Conservation (phyloP, 1,140 invertebrate species). For the Maconellicoccus hirsutus region DNA sequence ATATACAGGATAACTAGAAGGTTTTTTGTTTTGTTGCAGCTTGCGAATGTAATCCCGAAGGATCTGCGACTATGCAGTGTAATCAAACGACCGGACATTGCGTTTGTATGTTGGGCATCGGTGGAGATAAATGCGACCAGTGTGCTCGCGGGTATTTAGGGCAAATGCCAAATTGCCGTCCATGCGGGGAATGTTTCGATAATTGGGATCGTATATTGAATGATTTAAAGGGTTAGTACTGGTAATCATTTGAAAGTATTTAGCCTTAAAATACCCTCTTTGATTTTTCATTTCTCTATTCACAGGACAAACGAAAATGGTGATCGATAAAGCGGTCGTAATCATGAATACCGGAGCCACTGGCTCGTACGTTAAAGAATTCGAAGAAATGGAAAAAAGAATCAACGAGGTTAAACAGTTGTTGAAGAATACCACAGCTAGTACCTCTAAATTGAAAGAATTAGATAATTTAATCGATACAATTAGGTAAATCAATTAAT, state of each 20-base stretch:
- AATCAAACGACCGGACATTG: constrained; percentile 76
- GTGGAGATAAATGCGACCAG: constrained; percentile 86
- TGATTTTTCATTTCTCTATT: not conserved
- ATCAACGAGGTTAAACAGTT: constrained; percentile 63
- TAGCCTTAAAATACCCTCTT: not conserved
- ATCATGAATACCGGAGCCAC: constrained; percentile 87
- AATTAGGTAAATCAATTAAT: constrained; percentile 39
- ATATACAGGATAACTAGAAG: too few relatives aligned
- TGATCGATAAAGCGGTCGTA: constrained; percentile 73
- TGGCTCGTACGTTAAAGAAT: constrained; percentile 87
- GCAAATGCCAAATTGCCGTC: constrained; percentile 71
- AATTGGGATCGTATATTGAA: constrained; percentile 90
- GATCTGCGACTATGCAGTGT: constrained; percentile 76
- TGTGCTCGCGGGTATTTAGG: constrained; percentile 92
- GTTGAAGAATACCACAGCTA: constrained; percentile 61
- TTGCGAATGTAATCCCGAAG: constrained; percentile 80
- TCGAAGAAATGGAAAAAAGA: constrained; percentile 77
- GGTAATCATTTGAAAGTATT: not conserved
- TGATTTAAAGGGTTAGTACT: constrained; percentile 45
- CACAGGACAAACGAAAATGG: constrained; percentile 49
- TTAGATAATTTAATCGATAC: constrained; percentile 43
- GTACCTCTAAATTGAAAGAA: constrained; percentile 54
- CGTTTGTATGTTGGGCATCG: constrained; percentile 80
- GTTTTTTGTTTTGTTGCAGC: constrained; percentile 37
- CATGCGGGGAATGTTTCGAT: constrained; percentile 98